A percentile compares a stretch with the other conserved stretches of the same genome.
These are phyloP conservation scores for Bovichtus diacanthus DNA, from an alignment of 2,797 vertebrate genomes.

Conservation along the genomic window DNA sequence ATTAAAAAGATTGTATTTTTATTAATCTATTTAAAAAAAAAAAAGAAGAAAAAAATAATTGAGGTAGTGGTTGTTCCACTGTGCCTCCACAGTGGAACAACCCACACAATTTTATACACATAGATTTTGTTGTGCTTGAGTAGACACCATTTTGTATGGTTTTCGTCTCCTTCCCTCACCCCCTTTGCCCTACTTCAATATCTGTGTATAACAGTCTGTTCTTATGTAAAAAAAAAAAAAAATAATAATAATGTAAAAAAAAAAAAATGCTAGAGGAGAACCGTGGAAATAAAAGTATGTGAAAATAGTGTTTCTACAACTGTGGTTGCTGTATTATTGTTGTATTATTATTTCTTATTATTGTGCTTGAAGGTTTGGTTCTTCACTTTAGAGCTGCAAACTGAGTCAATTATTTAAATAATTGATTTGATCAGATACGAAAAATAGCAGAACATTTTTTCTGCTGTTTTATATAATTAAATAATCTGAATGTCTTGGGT, in stretches of 20 bases:
- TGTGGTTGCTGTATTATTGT: slow-evolving; percentile 57
- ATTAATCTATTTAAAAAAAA: slow-evolving; percentile 97
- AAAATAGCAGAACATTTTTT: too few species aligned
- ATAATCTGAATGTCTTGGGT: neutral
- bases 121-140: slow-evolving; percentile 98
- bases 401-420: neutral
- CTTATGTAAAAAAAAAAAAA: slow-evolving; percentile 94
- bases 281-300: slow-evolving; percentile 99
- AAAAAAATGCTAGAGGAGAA: slow-evolving; percentile 96
- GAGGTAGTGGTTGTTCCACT: slow-evolving; percentile 88
- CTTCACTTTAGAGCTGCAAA: neutral
- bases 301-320: slow-evolving; percentile 95
- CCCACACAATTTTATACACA: slow-evolving; percentile 96
- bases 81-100: slow-evolving; percentile 86
- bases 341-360: slow-evolving; percentile 11
- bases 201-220: slow-evolving; percentile 99
- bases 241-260: slow-evolving; percentile 86
- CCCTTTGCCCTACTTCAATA: slow-evolving; percentile 84
- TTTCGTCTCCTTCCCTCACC: slow-evolving; percentile 75
- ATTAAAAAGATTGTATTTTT: slow-evolving; percentile 99
- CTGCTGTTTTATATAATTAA: neutral
- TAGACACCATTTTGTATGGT: slow-evolving; percentile 97
- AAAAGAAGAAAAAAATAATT: slow-evolving; percentile 79
- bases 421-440: too few species aligned
- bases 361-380: neutral